These are phyloP conservation scores for Chromis chromis DNA, from an alignment of 2,797 vertebrate species.

Conservation along the genomic window DNA sequence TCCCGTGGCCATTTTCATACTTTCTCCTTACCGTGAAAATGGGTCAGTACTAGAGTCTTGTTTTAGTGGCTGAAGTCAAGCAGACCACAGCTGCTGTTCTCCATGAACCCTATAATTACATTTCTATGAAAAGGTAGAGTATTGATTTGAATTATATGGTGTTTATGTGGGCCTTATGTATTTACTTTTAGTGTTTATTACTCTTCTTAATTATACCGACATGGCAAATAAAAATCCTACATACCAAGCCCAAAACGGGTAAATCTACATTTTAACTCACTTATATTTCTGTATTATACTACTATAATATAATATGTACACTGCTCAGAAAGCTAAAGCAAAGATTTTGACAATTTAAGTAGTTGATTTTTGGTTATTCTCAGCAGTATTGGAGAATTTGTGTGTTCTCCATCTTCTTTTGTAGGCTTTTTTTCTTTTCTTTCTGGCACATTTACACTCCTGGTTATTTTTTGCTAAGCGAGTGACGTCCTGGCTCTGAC, in stretches of 20 bases:
- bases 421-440: conserved; percentile 2
- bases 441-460: conserved; percentile 28
- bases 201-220: not conserved
- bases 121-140: not conserved
- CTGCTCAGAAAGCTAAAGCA: not conserved
- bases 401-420: conserved; percentile 8
- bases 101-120: not conserved
- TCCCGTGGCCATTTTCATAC: not conserved
- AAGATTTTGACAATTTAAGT: not conserved
- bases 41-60: not conserved
- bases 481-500: conserved; percentile 66
- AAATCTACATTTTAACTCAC: not conserved
- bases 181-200: not conserved
- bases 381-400: not conserved
- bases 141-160: conserved; percentile 1
- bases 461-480: conserved; percentile 47
- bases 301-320: not conserved
- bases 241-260: not conserved
- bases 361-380: not conserved
- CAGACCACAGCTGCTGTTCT: conserved; percentile 10
- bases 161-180: conserved; percentile 12
- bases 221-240: not conserved
- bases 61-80: conserved; percentile 13
- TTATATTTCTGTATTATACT: not conserved
- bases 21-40: conserved; percentile 10